Percentiles rank a stretch among this genome's conserved stretches.
Conservation (phyloP, 2,113 vertebrate species). For the Phalacrocorax carbo region DNA sequence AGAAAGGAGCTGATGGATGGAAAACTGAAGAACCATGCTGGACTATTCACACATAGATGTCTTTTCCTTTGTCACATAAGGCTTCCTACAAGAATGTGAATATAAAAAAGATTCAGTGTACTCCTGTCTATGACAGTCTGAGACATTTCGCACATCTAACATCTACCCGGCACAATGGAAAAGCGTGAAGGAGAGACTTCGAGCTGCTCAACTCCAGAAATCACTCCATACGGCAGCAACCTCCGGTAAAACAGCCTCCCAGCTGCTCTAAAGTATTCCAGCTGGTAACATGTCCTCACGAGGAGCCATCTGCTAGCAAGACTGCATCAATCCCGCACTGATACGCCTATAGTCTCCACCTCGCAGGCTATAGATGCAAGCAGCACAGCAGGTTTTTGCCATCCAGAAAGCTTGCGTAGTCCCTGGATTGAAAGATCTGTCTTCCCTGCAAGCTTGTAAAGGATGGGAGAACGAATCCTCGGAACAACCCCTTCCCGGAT, state of each 20-base stretch:
- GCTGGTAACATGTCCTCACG: neutral
- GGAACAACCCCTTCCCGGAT: rapidly evolving
- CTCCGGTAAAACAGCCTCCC: neutral
- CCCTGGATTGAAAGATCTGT: neutral
- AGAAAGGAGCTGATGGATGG: neutral
- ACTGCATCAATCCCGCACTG: neutral
- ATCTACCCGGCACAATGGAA: neutral
- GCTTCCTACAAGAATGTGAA: neutral
- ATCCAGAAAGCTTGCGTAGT: neutral
- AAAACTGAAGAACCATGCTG: neutral
- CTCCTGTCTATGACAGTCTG: neutral
- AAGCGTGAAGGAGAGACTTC: neutral
- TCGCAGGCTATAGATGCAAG: neutral
- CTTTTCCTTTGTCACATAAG: neutral
- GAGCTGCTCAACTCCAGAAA: neutral
- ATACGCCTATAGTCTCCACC: neutral
- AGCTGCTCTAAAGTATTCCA: slow-evolving; percentile 40
- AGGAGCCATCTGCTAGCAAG: slow-evolving; percentile 36
- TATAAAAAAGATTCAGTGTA: neutral
- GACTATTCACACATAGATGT: neutral
- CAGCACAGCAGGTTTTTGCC: neutral
- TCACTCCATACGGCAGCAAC: neutral
- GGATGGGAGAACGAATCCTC: neutral
- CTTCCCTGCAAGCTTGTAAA: neutral
- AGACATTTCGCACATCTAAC: neutral